These are phyloP conservation scores for Globodera ellingtonae DNA, from an alignment of 1,140 invertebrate species.

Conservation along the genomic window DNA sequence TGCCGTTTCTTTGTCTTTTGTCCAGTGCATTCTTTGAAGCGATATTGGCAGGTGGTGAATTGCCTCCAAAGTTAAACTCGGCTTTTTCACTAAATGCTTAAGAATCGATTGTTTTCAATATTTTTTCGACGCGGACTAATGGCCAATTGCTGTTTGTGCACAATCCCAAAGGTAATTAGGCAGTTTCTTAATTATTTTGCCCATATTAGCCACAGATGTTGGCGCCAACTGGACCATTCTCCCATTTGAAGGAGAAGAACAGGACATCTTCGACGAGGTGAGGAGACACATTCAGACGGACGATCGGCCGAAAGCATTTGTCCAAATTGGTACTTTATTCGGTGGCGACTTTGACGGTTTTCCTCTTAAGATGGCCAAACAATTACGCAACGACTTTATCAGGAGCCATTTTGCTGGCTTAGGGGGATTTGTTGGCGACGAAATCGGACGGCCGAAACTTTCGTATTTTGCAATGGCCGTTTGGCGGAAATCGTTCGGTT, in stretches of 20 bases:
- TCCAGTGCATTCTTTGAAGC: background rate
- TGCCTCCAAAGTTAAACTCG: too few species aligned
- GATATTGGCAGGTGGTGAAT: background rate
- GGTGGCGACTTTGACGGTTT: background rate
- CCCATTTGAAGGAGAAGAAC: background rate
- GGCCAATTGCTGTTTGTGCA: background rate
- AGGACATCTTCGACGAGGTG: background rate
- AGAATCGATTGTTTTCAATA: background rate
- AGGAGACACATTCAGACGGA: background rate
- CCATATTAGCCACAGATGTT: background rate
- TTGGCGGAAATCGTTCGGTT: background rate
- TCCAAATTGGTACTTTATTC: background rate
- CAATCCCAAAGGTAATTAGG: background rate
- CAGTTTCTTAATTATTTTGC: background rate
- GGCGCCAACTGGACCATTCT: constrained; percentile 1
- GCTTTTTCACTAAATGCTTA: background rate
- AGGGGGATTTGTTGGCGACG: background rate
- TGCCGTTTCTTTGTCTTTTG: background rate
- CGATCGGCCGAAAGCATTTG: constrained; percentile 1
- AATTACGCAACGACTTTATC: background rate
- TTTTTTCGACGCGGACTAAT: background rate
- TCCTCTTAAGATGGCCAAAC: background rate
- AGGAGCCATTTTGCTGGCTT: background rate
- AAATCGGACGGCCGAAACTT: background rate
- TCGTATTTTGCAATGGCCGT: background rate